phyloP scores from a whole-genome alignment of 2,113 vertebrate genomes.

The Podocnemis expansa region DNA sequence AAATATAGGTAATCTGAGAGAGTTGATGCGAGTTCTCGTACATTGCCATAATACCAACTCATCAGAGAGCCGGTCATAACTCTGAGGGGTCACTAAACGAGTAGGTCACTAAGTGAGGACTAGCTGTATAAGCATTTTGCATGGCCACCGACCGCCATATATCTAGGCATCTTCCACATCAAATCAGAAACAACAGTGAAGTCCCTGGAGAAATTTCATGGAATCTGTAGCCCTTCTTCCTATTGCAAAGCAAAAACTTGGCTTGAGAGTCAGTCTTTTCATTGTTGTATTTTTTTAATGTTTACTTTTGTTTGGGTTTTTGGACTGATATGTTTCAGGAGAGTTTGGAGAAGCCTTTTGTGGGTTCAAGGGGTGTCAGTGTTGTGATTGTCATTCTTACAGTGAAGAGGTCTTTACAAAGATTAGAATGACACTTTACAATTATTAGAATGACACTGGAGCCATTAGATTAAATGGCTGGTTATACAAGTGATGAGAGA shows the following conservation, averaged over 20 bases:
- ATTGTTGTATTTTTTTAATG: no score
- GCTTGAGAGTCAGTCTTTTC: neutral
- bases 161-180: neutral
- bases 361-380: neutral
- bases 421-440: neutral
- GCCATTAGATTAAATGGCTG: neutral
- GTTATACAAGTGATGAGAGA: neutral
- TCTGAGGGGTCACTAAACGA: no score
- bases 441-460: neutral
- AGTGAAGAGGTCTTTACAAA: neutral
- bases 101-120: no score
- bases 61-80: no score
- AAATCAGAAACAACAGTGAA: slow-evolving; percentile 6
- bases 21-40: no score
- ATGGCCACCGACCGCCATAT: no score
- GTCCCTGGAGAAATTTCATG: no score
- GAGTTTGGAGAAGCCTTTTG: neutral
- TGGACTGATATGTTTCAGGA: neutral
- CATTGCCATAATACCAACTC: no score
- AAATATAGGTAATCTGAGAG: no score
- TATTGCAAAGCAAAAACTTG: neutral
- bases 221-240: neutral
- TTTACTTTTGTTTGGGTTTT: neutral
- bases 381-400: neutral
- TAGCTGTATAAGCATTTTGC: neutral